Evolutionary conservation across 2,113 vertebrate species (phyloP).

Genomic region (Paracanthobrama guichenoti): DNA sequence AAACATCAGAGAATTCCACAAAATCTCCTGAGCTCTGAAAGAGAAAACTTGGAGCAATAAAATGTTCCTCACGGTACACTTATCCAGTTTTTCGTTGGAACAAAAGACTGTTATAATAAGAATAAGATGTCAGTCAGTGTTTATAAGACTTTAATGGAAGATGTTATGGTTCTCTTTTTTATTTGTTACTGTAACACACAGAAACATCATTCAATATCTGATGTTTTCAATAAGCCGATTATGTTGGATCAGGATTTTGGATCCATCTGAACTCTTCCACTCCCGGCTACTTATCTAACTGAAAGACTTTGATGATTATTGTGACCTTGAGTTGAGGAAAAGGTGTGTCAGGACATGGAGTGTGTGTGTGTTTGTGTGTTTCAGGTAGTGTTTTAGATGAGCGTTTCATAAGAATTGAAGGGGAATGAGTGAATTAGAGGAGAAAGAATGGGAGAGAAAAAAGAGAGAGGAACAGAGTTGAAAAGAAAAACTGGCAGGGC

Average conservation of each 20-base stretch:
- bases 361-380: constrained; percentile 25
- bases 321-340: constrained; percentile 27
- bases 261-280: constrained; percentile 34
- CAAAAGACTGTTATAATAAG: not conserved
- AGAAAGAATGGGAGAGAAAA: constrained; percentile 4
- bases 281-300: not conserved
- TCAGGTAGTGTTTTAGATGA: constrained; percentile 18
- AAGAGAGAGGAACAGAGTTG: constrained; percentile 34
- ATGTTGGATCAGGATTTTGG: not conserved
- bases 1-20: not conserved
- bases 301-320: constrained; percentile 1
- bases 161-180: not conserved
- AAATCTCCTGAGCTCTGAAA: not conserved
- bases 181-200: too few relatives aligned
- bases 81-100: not conserved
- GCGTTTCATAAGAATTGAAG: constrained; percentile 10
- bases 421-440: not conserved
- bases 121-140: constrained; percentile 4
- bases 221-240: not conserved
- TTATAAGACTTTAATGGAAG: not conserved
- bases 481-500: constrained; percentile 56
- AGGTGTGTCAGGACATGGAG: constrained; percentile 39
- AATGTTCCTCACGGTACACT: not conserved
- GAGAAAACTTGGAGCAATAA: constrained; percentile 7
- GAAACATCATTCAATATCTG: not conserved